phyloP scores from a whole-genome alignment of 2,113 vertebrate species.

The Pagrus major region DNA sequence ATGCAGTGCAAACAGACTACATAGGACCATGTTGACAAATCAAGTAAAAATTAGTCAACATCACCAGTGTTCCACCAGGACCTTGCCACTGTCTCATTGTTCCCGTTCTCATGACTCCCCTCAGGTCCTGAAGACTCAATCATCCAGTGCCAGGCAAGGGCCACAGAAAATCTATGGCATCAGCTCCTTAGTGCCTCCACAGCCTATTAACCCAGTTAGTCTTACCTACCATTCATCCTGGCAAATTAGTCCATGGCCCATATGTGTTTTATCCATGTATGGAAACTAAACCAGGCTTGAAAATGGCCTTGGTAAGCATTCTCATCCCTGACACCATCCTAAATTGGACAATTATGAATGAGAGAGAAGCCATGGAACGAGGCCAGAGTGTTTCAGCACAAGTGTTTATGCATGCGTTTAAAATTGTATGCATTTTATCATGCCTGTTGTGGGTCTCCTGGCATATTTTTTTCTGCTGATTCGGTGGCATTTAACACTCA shows the following conservation, averaged over 20 bases:
- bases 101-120: not conserved
- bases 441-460: conserved; percentile 42
- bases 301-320: conserved; percentile 62
- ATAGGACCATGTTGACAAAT: conserved; percentile 5
- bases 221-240: conserved; percentile 46
- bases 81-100: not conserved
- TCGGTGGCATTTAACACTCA: conserved; percentile 55
- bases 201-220: conserved; percentile 71
- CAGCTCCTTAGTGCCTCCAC: conserved; percentile 30
- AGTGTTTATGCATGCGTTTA: conserved; percentile 24
- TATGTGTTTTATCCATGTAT: conserved; percentile 36
- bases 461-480: conserved; percentile 70
- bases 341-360: conserved; percentile 70
- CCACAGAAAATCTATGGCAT: conserved; percentile 38
- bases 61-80: not conserved
- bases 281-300: conserved; percentile 34
- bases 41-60: conserved; percentile 19
- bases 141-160: not conserved
- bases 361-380: conserved; percentile 58
- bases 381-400: conserved; percentile 47
- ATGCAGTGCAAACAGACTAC: not conserved
- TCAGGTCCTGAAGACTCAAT: conserved; percentile 18
- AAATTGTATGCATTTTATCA: conserved; percentile 46
- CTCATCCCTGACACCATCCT: conserved; percentile 46
- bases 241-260: conserved; percentile 29